These are phyloP conservation scores for Eurystomus glaucurus DNA, from an alignment of 2,797 vertebrate genomes.

Conservation along the genomic window DNA sequence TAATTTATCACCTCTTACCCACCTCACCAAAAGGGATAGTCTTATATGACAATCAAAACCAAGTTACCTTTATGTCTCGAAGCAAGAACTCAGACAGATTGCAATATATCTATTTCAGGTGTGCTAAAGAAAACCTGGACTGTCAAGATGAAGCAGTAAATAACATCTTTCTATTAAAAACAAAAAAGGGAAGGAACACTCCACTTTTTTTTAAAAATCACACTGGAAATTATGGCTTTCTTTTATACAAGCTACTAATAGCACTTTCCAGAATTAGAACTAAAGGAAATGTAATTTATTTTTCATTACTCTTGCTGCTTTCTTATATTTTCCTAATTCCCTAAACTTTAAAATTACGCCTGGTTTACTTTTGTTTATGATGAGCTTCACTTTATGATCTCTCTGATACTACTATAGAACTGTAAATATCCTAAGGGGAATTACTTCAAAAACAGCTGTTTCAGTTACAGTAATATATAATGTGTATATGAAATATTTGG, in stretches of 20 bases:
- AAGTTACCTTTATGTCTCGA: slow-evolving; percentile 6
- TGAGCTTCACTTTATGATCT: not conserved
- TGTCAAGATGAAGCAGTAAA: not conserved
- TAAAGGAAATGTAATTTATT: not conserved
- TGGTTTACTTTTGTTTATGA: not conserved
- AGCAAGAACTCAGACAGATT: not conserved
- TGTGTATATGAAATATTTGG: not conserved
- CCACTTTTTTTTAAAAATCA: too few species aligned
- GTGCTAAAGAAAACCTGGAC: not conserved
- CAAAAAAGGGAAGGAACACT: not conserved
- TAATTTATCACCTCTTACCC: not conserved
- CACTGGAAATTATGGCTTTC: not conserved
- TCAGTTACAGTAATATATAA: not conserved
- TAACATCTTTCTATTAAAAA: not conserved
- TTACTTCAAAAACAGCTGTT: not conserved
- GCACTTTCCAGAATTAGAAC: not conserved
- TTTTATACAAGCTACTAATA: not conserved
- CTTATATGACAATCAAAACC: slow-evolving; percentile 4
- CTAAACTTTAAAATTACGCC: not conserved
- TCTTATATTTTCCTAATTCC: not conserved
- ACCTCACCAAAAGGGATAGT: not conserved
- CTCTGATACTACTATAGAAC: not conserved
- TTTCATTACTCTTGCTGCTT: not conserved
- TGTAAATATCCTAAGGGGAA: slow-evolving; percentile 15
- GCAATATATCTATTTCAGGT: not conserved